phyloP scores from a whole-genome alignment of 2,113 vertebrate genomes.

The Falco punctatus region DNA sequence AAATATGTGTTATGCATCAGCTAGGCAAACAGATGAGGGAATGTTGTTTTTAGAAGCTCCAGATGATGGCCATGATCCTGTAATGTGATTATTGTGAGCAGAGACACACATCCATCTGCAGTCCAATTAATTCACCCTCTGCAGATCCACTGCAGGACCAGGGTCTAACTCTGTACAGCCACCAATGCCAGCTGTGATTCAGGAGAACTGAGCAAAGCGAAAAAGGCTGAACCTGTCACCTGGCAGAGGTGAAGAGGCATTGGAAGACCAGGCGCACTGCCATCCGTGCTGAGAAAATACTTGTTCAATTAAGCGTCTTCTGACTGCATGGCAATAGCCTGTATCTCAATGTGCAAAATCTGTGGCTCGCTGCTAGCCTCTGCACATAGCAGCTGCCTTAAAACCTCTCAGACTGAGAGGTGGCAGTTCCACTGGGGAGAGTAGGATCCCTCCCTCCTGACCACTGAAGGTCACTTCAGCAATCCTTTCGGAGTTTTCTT shows the following conservation, averaged over 20 bases:
- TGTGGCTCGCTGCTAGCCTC: conserved; percentile 62
- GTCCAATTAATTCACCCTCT: not conserved
- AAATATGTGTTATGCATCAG: conserved; percentile 45
- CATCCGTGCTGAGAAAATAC: conserved; percentile 36
- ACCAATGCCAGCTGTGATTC: not conserved
- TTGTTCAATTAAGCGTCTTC: conserved; percentile 57
- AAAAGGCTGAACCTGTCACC: not conserved
- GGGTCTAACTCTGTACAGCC: not conserved
- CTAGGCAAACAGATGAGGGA: conserved; percentile 51
- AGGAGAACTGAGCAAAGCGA: not conserved
- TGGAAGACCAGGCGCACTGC: not conserved
- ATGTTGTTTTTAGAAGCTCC: conserved; percentile 54
- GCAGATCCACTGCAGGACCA: not conserved
- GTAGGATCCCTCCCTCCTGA: not conserved
- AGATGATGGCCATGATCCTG: conserved; percentile 32
- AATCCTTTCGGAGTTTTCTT: not conserved
- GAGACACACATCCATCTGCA: not conserved
- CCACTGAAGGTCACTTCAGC: not conserved
- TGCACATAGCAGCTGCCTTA: not conserved
- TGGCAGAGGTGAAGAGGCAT: not conserved
- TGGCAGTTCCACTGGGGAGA: not conserved
- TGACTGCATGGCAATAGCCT: conserved; percentile 57
- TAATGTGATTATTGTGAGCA: conserved; percentile 6
- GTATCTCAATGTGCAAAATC: conserved; percentile 50
- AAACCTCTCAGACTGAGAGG: not conserved